These are phyloP conservation scores for Lucilia cuprina DNA, from an alignment of 1,140 invertebrate species.

Conservation along the genomic window DNA sequence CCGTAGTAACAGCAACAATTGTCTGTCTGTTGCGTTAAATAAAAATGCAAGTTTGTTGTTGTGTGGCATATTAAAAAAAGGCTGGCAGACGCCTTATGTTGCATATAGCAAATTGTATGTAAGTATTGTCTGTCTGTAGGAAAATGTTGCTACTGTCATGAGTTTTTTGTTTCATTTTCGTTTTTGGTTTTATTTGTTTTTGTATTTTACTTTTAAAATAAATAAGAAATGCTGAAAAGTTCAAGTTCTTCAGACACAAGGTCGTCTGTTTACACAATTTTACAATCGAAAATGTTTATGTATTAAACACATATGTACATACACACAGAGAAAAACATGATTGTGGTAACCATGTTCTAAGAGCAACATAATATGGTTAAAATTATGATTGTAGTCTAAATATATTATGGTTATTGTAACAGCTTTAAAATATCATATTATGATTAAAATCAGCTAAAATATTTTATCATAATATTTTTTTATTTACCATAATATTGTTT, in stretches of 20 bases:
- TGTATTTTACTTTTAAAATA: neutral
- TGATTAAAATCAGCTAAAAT: no score
- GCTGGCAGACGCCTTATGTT: conserved; percentile 13
- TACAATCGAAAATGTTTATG: no score
- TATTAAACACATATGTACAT: no score
- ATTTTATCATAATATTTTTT: no score
- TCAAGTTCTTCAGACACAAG: neutral
- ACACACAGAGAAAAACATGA: no score
- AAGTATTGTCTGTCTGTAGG: neutral
- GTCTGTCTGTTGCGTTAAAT: neutral
- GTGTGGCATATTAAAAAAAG: neutral
- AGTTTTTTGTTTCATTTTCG: no score
- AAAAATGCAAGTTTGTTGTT: conserved; percentile 1
- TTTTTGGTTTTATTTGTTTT: neutral
- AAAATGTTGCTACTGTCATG: neutral
- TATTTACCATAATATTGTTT: no score
- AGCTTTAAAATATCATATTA: no score
- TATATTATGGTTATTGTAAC: no score
- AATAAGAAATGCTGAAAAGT: neutral
- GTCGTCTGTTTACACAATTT: neutral
- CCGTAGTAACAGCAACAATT: neutral
- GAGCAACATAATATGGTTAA: no score
- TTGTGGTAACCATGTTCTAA: no score
- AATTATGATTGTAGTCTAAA: no score
- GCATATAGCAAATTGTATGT: neutral